A percentile compares a stretch with the other conserved stretches of the same genome.
Evolutionary conservation across 2,113 vertebrate species (phyloP).

Genomic region (Leucoraja erinaceus): DNA sequence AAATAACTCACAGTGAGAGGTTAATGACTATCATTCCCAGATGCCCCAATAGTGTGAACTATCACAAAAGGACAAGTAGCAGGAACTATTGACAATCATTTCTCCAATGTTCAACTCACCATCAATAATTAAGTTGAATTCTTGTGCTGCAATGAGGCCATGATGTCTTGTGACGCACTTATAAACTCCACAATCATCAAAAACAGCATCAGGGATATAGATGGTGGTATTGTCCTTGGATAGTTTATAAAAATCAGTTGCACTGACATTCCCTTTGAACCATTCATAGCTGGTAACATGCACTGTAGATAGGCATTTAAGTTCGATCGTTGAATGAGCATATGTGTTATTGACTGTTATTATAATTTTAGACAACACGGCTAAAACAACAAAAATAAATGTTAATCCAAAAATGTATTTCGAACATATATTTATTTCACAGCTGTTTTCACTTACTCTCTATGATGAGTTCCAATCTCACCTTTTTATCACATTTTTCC

Average conservation of each 20-base stretch:
- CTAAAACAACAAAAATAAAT: not conserved
- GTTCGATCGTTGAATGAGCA: not conserved
- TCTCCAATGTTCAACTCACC: not conserved
- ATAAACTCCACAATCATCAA: conserved; percentile 1
- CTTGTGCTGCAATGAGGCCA: not conserved
- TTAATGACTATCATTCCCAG: too few species aligned
- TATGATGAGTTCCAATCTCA: not conserved
- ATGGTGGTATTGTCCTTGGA: not conserved
- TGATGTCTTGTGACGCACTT: not conserved
- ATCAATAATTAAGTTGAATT: not conserved
- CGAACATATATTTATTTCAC: not conserved
- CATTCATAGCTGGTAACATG: not conserved
- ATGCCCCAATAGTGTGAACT: too few species aligned
- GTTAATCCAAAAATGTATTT: not conserved
- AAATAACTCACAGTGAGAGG: too few species aligned
- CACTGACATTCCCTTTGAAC: not conserved
- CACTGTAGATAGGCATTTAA: not conserved
- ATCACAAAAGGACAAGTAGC: not conserved
- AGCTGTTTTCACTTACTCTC: not conserved
- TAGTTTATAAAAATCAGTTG: not conserved
- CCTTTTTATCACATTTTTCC: not conserved
- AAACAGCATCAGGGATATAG: not conserved
- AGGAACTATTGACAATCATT: not conserved
- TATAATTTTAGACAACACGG: not conserved
- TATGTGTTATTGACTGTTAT: not conserved